phyloP scores from a whole-genome alignment of 2,113 vertebrate species.

The Elaphurus davidianus region DNA sequence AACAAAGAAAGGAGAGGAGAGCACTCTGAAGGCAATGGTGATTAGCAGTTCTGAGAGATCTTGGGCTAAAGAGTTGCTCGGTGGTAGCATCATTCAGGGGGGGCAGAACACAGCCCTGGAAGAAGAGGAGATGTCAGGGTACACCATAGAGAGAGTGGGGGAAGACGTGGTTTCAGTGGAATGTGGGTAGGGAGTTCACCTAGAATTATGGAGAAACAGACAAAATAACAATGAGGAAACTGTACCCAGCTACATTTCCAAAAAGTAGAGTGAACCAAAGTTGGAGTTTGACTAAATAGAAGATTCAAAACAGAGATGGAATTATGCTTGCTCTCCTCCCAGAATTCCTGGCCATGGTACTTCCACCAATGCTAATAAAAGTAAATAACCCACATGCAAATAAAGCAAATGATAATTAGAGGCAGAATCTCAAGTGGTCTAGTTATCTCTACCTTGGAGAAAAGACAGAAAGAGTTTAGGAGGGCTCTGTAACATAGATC shows the following conservation, averaged over 20 bases:
- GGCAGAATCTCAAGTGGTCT: not conserved
- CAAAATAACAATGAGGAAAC: not conserved
- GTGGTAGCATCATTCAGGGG: fast-evolving
- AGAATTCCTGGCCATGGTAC: not conserved
- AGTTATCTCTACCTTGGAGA: not conserved
- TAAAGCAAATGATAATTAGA: not conserved
- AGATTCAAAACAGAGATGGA: not conserved
- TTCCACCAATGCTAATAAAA: not conserved
- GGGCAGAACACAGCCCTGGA: not conserved
- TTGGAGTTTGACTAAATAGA: not conserved
- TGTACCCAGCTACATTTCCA: not conserved
- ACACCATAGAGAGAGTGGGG: not conserved
- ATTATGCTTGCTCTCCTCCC: not conserved
- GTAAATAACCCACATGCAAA: not conserved
- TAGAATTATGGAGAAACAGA: not conserved
- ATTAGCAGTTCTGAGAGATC: not conserved
- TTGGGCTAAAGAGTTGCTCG: not conserved
- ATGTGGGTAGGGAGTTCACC: not conserved
- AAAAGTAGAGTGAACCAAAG: not conserved
- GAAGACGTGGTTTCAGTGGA: not conserved
- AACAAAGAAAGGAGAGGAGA: not conserved
- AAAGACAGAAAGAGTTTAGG: not conserved
- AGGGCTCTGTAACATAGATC: not conserved
- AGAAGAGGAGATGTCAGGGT: not conserved
- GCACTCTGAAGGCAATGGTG: not conserved